Percentiles rank a stretch among this genome's conserved stretches.
Conservation (phyloP, 2,797 vertebrate genomes). For the Diplodus puntazzo region DNA sequence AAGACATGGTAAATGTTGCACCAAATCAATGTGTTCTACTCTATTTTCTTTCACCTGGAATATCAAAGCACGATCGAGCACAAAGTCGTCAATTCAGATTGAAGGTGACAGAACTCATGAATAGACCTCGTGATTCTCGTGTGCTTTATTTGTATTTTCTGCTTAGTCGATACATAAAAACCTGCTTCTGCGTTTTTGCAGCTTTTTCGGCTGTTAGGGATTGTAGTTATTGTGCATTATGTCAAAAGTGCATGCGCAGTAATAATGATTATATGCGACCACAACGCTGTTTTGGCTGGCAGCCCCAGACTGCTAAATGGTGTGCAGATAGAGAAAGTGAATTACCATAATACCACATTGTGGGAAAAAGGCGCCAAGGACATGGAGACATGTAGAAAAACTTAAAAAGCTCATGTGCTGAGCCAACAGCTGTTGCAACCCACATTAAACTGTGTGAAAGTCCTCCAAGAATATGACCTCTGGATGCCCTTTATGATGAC, state of each 20-base stretch:
- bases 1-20: constrained; percentile 63
- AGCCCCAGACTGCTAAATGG: constrained; percentile 55
- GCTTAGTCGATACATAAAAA: constrained; percentile 1
- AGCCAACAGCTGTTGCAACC: constrained; percentile 42
- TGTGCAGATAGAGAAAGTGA: constrained; percentile 63
- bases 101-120: constrained; percentile 27
- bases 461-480: constrained; percentile 31
- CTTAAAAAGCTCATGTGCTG: constrained; percentile 24
- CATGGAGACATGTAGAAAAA: constrained; percentile 24
- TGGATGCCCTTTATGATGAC: constrained; percentile 38
- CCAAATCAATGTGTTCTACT: constrained; percentile 49
- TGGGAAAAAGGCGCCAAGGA: constrained; percentile 49
- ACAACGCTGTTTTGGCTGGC: constrained; percentile 53
- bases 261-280: constrained; percentile 54
- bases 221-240: constrained; percentile 41
- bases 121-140: constrained; percentile 5
- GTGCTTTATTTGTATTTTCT: constrained; percentile 12
- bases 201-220: constrained; percentile 14
- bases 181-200: constrained; percentile 1
- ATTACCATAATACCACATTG: constrained; percentile 67
- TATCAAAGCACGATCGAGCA: constrained; percentile 10
- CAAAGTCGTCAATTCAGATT: constrained; percentile 6
- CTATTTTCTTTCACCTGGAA: constrained; percentile 48
- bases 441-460: constrained; percentile 23
- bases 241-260: constrained; percentile 48